A percentile compares a stretch with the other conserved stretches of the same genome.
Evolutionary conservation across 1,140 invertebrate genomes (phyloP).

Genomic region (Orchestia grillus): DNA sequence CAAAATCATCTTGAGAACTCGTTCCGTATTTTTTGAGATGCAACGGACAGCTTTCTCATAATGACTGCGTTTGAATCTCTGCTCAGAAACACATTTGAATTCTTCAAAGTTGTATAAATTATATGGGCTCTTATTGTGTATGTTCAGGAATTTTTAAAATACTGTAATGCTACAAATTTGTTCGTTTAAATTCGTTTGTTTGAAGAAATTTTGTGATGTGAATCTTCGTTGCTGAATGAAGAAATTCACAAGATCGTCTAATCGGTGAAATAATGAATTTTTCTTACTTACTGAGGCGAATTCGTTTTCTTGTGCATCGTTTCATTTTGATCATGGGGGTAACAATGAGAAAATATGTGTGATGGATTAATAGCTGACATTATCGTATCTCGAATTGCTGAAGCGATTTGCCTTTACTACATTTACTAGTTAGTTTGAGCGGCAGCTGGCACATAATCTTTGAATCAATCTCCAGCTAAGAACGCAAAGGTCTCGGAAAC

Average conservation of each 20-base stretch:
- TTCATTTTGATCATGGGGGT: background rate
- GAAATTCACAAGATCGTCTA: background rate
- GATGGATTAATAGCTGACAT: background rate
- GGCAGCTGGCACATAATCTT: background rate
- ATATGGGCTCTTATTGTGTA: too few relatives aligned
- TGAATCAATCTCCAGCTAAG: background rate
- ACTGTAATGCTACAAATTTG: too few relatives aligned
- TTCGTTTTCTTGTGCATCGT: background rate
- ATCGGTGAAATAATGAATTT: background rate
- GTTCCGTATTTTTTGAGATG: too few relatives aligned
- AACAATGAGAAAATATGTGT: background rate
- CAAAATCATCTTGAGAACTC: too few relatives aligned
- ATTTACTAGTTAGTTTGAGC: background rate
- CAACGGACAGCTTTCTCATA: too few relatives aligned
- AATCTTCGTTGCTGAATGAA: background rate
- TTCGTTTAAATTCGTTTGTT: too few relatives aligned
- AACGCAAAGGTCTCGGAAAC: background rate
- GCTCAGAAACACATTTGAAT: too few relatives aligned
- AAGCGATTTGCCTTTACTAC: background rate
- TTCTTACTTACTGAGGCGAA: background rate
- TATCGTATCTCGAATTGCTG: background rate
- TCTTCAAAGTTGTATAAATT: too few relatives aligned
- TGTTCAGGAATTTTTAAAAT: too few relatives aligned
- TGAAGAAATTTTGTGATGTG: too few relatives aligned
- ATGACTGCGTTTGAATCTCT: too few relatives aligned